Conservation (phyloP, 1,140 invertebrate species). For the Telenomus remus region DNA sequence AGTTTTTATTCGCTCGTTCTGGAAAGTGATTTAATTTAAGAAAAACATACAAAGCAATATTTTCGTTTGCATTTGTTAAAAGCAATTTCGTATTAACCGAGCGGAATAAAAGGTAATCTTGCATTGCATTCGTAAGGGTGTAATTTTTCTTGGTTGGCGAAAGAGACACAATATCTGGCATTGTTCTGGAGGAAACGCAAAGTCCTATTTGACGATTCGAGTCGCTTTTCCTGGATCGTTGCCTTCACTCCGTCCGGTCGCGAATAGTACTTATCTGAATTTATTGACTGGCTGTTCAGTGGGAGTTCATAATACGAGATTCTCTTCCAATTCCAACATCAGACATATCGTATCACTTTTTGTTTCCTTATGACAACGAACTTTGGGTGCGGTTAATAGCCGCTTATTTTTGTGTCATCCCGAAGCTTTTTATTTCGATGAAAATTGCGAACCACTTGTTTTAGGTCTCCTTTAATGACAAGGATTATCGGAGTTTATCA, state of each 20-base stretch:
- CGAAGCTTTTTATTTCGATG: constrained; percentile 6
- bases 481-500: too few relatives aligned
- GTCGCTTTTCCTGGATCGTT: constrained; percentile 28
- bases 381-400: constrained; percentile 24
- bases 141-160: constrained; percentile 24
- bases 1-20: too few relatives aligned
- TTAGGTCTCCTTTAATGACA: too few relatives aligned
- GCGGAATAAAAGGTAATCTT: constrained; percentile 22
- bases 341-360: constrained; percentile 14
- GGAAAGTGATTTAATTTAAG: too few relatives aligned
- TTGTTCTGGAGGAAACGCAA: constrained; percentile 24
- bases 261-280: constrained; percentile 29
- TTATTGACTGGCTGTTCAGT: constrained; percentile 34
- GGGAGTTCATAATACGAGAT: constrained; percentile 25
- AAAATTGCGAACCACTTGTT: too few relatives aligned
- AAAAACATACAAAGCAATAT: constrained; percentile 3
- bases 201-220: constrained; percentile 31
- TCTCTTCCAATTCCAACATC: constrained; percentile 17
- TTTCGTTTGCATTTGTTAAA: constrained; percentile 16
- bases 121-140: constrained; percentile 8
- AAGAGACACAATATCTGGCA: constrained; percentile 23
- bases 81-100: constrained; percentile 17
- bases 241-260: constrained; percentile 17
- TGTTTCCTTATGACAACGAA: constrained; percentile 15
- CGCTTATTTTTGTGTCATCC: constrained; percentile 9